A percentile compares a stretch with the other conserved stretches of the same genome.
Evolutionary conservation across 2,888 invertebrate genomes (phyloP).

Genomic region (Caenorhabditis uteleia): DNA sequence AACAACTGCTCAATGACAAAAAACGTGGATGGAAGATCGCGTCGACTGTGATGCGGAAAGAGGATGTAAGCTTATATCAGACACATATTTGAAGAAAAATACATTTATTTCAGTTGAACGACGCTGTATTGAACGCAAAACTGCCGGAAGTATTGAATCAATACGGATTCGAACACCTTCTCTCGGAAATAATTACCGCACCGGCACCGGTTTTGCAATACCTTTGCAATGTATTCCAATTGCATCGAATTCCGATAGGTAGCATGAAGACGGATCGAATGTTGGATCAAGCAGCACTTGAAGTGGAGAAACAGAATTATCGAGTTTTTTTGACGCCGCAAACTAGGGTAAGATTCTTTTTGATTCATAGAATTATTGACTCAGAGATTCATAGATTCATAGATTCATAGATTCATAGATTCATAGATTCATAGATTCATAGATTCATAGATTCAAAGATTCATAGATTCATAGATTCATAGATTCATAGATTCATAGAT

Average conservation of each 20-base stretch:
- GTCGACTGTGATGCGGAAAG: slow-evolving; percentile 16
- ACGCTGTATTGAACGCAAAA: slow-evolving; percentile 1
- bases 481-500: too few species aligned
- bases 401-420: too few species aligned
- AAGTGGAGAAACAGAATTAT: neutral
- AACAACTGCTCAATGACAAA: slow-evolving; percentile 23
- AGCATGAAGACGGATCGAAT: slow-evolving; percentile 20
- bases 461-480: too few species aligned
- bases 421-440: too few species aligned
- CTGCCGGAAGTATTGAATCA: slow-evolving; percentile 18
- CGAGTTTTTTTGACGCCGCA: slow-evolving; percentile 9
- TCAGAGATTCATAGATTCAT: too few species aligned
- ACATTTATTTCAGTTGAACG: slow-evolving; percentile 2
- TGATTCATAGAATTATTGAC: neutral
- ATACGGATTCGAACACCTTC: slow-evolving; percentile 50
- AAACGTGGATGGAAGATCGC: slow-evolving; percentile 11
- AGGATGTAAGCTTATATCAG: slow-evolving; percentile 4
- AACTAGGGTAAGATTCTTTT: slow-evolving; percentile 11
- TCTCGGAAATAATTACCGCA: slow-evolving; percentile 42
- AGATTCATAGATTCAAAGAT: too few species aligned
- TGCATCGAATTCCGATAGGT: slow-evolving; percentile 44
- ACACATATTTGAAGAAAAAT: neutral
- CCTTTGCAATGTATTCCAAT: slow-evolving; percentile 27
- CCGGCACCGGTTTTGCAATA: slow-evolving; percentile 38
- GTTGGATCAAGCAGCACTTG: slow-evolving; percentile 10